Base-by-base conservation (phyloP, 2,797 vertebrate genomes). In the Xiphorhynchus erythropygius region DNA sequence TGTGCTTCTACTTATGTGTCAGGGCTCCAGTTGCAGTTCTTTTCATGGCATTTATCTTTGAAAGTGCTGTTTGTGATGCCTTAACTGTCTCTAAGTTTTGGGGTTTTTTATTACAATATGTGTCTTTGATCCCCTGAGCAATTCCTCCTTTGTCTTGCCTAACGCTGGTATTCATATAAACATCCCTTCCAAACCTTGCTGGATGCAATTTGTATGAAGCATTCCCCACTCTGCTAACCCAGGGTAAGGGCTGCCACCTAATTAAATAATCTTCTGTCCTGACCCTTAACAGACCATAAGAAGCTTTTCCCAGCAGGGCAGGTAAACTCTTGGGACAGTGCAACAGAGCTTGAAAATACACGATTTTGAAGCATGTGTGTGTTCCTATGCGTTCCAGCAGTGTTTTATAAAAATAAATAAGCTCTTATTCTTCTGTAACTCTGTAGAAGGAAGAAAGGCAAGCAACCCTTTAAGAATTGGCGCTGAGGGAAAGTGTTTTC, bases 181-280 rank as follows among this genome's bases (percentile, higher is more conserved):
- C 10, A 32, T 15, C 46, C 44, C 24, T 87, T 74, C 17, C 52
- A 89, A 74, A 64, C 15, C 18, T 37, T 52, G 19, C 56, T 75
- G 69, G 24, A 30, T 88, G 60, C 30, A 46, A 46, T 70, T 84
- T 59, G 21, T 41, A 11, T 35, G 53, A 59, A 93, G 49, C 50
- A 41, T 84, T 95, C 28, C 42, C 11, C 33, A 77, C n/a, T 76
- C 69, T 77, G 37, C 71, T 91, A 94, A 93, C 68, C 35, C 52
- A 64, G 62, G 62, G 50, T 74, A 49, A 87, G 39, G 50, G 62
- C 78, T 93, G 70, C 41, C 49, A 62, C 73, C 46, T 96, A 92
- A 96, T 95, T 91, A 94, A 95, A 67, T 96, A 95, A 96, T 96
- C 95, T 93, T 91, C 91, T 92, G 57, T 75, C 85, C 49, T 96